A percentile compares a stretch with the other conserved stretches of the same genome.
phyloP scores from a whole-genome alignment of 2,113 vertebrate species.

The Percina caprodes region DNA sequence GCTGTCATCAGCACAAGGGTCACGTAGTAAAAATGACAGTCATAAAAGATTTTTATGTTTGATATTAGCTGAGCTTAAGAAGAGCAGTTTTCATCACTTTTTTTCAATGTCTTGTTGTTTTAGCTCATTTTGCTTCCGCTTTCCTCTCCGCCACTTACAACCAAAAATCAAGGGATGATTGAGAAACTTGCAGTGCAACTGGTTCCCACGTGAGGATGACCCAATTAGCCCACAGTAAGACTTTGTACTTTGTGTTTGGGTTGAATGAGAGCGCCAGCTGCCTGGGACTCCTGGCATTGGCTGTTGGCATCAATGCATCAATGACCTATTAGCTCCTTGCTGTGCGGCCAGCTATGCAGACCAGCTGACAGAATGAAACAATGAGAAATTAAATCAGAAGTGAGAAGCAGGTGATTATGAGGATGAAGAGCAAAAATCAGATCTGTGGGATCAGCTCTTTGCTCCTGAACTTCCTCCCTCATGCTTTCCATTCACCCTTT shows the following conservation, averaged over 20 bases:
- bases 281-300: slow-evolving; percentile 71
- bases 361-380: slow-evolving; percentile 22
- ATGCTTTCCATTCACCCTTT: neutral
- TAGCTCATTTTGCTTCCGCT: neutral
- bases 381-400: slow-evolving; percentile 41
- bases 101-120: neutral
- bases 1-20: neutral
- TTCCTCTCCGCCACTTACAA: neutral
- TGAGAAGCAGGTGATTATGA: slow-evolving; percentile 18
- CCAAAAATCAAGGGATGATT: slow-evolving; percentile 40
- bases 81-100: neutral
- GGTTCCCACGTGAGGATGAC: slow-evolving; percentile 76
- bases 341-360: neutral
- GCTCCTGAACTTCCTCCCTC: neutral
- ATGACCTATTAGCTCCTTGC: slow-evolving; percentile 52
- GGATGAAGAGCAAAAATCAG: slow-evolving; percentile 5
- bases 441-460: neutral
- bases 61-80: neutral
- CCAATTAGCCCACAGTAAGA: slow-evolving; percentile 80
- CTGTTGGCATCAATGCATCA: slow-evolving; percentile 65
- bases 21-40: neutral
- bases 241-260: slow-evolving; percentile 71
- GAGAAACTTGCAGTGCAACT: slow-evolving; percentile 44
- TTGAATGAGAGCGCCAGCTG: slow-evolving; percentile 78
- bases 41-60: neutral